Evolutionary conservation across 2,113 vertebrate species (phyloP).

Genomic region (Hemiscyllium ocellatum): DNA sequence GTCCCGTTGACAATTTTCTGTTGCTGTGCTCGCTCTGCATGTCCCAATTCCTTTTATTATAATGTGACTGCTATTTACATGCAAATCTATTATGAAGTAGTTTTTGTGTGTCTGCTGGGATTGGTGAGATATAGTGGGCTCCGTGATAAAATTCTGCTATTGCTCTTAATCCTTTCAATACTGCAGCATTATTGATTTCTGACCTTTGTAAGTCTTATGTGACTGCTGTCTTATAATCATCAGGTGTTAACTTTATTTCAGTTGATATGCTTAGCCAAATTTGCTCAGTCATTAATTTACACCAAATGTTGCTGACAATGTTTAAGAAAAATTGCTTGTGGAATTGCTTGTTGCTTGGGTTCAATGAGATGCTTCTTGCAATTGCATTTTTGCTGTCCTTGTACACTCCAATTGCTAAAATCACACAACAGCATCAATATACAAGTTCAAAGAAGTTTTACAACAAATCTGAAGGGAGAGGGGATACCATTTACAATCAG

Average conservation of each 20-base stretch:
- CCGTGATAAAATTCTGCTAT: not conserved
- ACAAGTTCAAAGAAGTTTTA: not conserved
- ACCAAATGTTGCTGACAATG: not conserved
- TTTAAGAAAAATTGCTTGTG: not conserved
- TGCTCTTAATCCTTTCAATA: not conserved
- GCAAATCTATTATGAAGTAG: not conserved
- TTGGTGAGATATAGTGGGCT: not conserved
- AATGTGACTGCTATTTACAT: not conserved
- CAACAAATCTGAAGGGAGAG: too few species aligned
- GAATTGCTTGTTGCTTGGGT: not conserved
- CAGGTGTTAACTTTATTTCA: not conserved
- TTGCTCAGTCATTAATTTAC: not conserved
- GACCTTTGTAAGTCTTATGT: not conserved
- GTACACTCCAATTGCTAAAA: not conserved
- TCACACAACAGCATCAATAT: not conserved
- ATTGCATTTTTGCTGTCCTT: not conserved
- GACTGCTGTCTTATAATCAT: not conserved
- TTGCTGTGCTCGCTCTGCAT: not conserved
- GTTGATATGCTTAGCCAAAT: not conserved
- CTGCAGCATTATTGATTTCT: not conserved
- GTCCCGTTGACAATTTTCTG: not conserved
- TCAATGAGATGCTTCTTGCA: not conserved
- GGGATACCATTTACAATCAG: not conserved
- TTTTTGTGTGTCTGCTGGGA: not conserved
- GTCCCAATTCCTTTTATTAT: not conserved